Base-by-base conservation (phyloP, 2,113 vertebrate species). In the Albula goreensis region DNA sequence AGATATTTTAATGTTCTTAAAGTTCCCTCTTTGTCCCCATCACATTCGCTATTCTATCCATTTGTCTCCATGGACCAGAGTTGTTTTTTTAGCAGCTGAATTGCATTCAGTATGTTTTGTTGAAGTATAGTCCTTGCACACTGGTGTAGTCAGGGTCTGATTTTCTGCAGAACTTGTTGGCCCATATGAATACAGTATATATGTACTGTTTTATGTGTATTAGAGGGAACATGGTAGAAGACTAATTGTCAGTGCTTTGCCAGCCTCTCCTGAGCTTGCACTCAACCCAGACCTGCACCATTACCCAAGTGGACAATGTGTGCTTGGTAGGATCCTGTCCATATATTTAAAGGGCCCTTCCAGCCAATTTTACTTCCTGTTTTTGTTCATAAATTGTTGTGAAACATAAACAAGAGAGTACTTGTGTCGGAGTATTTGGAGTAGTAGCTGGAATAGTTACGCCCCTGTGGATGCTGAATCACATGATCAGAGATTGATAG, bases 291-390 rank as follows among this genome's bases (percentile, higher is more conserved):
- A 70, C 13, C 4, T 6, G 4, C 17, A 5, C 63, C 63, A 70
- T 70, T 70, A 70, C 63, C 63, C 63, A 70, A 22, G n/a, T 70
- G 13, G 63, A 13, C 22, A 70, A 2, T 17, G 13, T n/a, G 63
- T n/a, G 19, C 63, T 22, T 17, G 13, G 7, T 2, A 70, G 63
- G 63, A n/a, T 22, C 1, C 63, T 63, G 11, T 70, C 49, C 85
- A 31, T 85, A 48, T 85, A 91, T 83, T 78, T 87, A 7, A 25
- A 79, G 31, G 31, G 31, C 31, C 31, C 31, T 41, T 41, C 31
- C 31, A 41, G 31, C 0, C 31, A 87, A 81, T 83, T 81, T 22
- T 22, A 17, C 63, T n/a, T 70, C 82, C 84, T 78, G 13, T 41
- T 4, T 41, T 50, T 50, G 48, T 81, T 50, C 50, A 86, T 1